Conservation (phyloP, 2,888 invertebrate genomes). For the Agrochola circellaris region DNA sequence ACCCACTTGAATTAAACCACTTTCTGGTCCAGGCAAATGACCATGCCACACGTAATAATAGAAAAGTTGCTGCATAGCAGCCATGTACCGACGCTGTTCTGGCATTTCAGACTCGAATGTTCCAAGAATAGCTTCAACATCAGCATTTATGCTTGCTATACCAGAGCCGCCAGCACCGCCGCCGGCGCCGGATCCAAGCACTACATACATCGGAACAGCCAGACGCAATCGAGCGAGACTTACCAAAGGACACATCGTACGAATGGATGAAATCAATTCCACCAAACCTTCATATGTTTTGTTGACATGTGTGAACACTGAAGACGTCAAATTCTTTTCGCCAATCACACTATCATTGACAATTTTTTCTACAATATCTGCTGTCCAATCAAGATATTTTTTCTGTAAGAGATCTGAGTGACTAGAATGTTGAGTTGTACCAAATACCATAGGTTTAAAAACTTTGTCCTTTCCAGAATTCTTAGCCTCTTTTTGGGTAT, state of each 20-base stretch:
- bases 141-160: slow-evolving; percentile 90
- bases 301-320: slow-evolving; percentile 92
- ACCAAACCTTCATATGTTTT: slow-evolving; percentile 93
- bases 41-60: slow-evolving; percentile 95
- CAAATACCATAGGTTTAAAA: slow-evolving; percentile 91
- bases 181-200: slow-evolving; percentile 91
- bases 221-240: slow-evolving; percentile 92
- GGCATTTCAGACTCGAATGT: slow-evolving; percentile 93
- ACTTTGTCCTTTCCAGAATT: slow-evolving; percentile 84
- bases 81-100: slow-evolving; percentile 93
- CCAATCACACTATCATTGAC: slow-evolving; percentile 92
- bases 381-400: slow-evolving; percentile 92
- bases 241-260: slow-evolving; percentile 94
- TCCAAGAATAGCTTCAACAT: slow-evolving; percentile 95
- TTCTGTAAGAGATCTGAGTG: slow-evolving; percentile 91
- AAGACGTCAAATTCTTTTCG: slow-evolving; percentile 91
- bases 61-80: slow-evolving; percentile 95
- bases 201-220: slow-evolving; percentile 94
- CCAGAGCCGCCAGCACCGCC: slow-evolving; percentile 84
- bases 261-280: slow-evolving; percentile 94
- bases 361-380: slow-evolving; percentile 92
- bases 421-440: slow-evolving; percentile 94
- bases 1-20: slow-evolving; percentile 92
- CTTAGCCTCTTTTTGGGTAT: slow-evolving; percentile 83
- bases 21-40: slow-evolving; percentile 91